Conservation (phyloP, 2,797 vertebrate species). For the Zonotrichia albicollis region DNA sequence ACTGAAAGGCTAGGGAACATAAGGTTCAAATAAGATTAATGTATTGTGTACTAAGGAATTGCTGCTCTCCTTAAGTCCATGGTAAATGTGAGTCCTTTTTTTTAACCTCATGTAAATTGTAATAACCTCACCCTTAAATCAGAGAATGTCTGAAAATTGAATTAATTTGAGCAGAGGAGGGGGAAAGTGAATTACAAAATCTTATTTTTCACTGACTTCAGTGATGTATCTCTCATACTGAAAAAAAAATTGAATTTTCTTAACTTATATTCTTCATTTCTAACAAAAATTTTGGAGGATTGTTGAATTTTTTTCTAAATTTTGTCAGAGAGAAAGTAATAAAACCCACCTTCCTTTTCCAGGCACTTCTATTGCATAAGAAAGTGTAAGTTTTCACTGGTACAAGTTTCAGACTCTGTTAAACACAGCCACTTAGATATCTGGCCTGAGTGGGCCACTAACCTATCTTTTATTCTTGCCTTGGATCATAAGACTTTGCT, state of each 20-base stretch:
- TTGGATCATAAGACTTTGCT: neutral
- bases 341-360: neutral
- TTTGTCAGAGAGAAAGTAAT: neutral
- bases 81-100: neutral
- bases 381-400: neutral
- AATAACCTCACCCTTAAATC: neutral
- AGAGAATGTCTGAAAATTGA: neutral
- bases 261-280: neutral
- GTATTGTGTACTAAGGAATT: neutral
- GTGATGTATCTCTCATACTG: fast-evolving
- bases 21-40: neutral
- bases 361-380: neutral
- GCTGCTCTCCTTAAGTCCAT: neutral
- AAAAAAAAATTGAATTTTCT: neutral
- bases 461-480: neutral
- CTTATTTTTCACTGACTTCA: neutral
- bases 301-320: neutral
- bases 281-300: neutral
- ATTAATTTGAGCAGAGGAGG: neutral
- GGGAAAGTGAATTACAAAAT: neutral
- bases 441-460: neutral
- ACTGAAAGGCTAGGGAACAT: neutral
- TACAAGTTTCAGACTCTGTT: neutral
- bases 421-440: neutral
- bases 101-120: neutral